Evolutionary conservation across 1,140 invertebrate genomes (phyloP), one percentile per base, ranked within the genome.

Genomic region (Forficula auricularia): DNA sequence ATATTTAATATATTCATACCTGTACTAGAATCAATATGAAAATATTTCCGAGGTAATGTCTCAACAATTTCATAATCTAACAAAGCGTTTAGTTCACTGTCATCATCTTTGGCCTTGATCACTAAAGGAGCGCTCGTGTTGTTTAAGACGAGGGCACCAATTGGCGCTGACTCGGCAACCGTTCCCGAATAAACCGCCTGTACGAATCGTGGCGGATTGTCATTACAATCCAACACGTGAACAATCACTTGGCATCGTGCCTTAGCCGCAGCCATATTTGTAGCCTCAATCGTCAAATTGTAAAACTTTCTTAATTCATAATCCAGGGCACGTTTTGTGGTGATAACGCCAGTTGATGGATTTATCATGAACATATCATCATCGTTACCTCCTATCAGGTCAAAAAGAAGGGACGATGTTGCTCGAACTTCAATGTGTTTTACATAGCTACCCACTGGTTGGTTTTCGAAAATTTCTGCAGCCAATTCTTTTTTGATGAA

Each of bases 31-130:
- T 94, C 87, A 45, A 95, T 80, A 50, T 75, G 73, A 57, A 95
- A 95, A 54, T 77, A 79, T 42, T 71, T 71, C 48, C 69, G 70
- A 7, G 70, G 79, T 48, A 70, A 61, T 47, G 68, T 72, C 55
- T 90, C 85, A 31, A 87, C 65, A 49, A 95, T 89, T 53, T 82
- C 77, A 60, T 82, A 95, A 49, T 77, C 74, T 15, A 94, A 63
- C 48, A 86, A 64, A 9, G 80, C 75, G 63, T 94, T 89, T 10
- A 79, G 63, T 53, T 82, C 77, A 9, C 79, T 79, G 62, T 91
- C 86, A 3, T 70, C 71, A 54, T 88, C 84, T 44, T 71, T 71
- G 0, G 77, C 78, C 44, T 74, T 76, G 34, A 90, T 74, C 10
- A 91, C 79, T 7, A 92, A 66, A 15, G 87, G 82, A 13, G 73